These are phyloP conservation scores for Porphyrio hochstetteri DNA, from an alignment of 2,113 vertebrate genomes.

Conservation along the genomic window DNA sequence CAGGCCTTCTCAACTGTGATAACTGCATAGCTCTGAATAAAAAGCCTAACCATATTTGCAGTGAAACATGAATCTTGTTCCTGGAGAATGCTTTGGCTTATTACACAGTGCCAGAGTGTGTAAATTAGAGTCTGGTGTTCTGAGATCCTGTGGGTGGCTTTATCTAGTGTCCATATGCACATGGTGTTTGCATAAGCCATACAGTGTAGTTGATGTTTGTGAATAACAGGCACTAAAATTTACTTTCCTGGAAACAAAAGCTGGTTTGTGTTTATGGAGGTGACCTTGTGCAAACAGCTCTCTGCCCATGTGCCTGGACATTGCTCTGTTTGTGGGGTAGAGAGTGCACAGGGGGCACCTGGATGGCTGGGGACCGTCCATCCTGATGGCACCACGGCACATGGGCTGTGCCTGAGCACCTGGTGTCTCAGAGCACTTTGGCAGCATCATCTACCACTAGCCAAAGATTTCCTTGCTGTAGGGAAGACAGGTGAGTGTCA, in stretches of 20 bases:
- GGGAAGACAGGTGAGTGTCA: not conserved
- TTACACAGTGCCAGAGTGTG: not conserved
- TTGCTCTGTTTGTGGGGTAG: not conserved
- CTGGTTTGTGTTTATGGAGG: not conserved
- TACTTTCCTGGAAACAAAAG: not conserved
- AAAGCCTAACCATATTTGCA: conserved; percentile 19
- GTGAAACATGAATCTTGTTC: not conserved
- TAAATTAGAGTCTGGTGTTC: not conserved
- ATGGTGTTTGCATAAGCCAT: not conserved
- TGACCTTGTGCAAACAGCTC: not conserved
- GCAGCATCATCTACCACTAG: not conserved
- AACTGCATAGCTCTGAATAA: conserved; percentile 24
- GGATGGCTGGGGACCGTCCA: not conserved
- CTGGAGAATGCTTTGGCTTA: conserved; percentile 1
- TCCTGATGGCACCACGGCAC: fast-evolving
- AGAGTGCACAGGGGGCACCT: not conserved
- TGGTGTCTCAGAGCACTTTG: fast-evolving
- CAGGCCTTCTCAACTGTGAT: conserved; percentile 28
- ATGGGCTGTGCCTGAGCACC: fast-evolving
- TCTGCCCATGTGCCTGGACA: not conserved
- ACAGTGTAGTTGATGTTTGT: not conserved
- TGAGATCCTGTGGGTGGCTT: not conserved
- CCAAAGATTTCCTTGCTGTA: not conserved
- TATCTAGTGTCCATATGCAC: not conserved
- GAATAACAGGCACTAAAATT: not conserved